Conservation (phyloP, 2,888 invertebrate genomes). For the Crocallis elinguaria region DNA sequence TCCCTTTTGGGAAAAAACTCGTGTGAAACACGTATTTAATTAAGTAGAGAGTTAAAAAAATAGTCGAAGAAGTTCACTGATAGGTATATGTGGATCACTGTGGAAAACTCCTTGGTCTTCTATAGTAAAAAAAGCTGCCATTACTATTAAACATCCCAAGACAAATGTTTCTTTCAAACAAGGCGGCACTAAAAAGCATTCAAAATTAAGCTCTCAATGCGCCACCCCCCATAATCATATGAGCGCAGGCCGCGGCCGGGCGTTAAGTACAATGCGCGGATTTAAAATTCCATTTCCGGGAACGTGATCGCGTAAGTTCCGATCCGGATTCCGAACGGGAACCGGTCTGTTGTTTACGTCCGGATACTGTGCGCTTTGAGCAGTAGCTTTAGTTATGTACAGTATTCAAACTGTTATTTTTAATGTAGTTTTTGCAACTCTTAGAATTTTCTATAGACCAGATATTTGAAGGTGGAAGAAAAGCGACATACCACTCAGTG, state of each 20-base stretch:
- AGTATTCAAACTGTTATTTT: not conserved
- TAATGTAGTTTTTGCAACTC: not conserved
- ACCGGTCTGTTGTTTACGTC: constrained; percentile 43
- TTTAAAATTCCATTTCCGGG: constrained; percentile 81
- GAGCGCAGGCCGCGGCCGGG: constrained; percentile 31
- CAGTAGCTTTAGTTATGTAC: constrained; percentile 2
- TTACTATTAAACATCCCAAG: too few relatives aligned
- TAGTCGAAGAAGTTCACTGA: too few relatives aligned
- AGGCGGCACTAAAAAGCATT: too few relatives aligned
- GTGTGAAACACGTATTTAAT: too few relatives aligned
- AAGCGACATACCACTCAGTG: too few relatives aligned
- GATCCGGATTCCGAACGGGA: constrained; percentile 57
- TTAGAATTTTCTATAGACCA: not conserved
- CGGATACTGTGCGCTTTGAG: constrained; percentile 35
- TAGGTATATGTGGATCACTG: too few relatives aligned
- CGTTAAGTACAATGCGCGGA: constrained; percentile 66
- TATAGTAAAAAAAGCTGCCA: too few relatives aligned
- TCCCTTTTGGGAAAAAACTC: too few relatives aligned
- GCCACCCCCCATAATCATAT: constrained; percentile 7
- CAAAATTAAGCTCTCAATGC: not conserved
- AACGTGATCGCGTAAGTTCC: constrained; percentile 72
- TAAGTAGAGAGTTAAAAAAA: too few relatives aligned
- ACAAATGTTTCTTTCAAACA: too few relatives aligned
- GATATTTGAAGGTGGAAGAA: too few relatives aligned
- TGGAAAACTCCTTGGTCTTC: too few relatives aligned